Base-by-base conservation (phyloP, 2,797 vertebrate genomes). In the Centropyge bicolor region DNA sequence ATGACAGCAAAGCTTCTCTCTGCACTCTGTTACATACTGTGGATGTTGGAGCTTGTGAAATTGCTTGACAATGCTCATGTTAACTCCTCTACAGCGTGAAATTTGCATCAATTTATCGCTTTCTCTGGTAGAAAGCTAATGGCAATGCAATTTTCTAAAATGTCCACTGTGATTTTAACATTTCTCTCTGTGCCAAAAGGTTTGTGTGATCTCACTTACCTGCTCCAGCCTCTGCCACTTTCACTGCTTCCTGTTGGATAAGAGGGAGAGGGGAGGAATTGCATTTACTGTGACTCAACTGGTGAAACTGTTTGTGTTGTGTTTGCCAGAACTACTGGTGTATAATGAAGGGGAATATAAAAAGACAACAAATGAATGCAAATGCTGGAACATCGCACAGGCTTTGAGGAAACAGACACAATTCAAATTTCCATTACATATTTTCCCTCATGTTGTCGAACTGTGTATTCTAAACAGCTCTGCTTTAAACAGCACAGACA, bases 141-240 rank as follows among this genome's bases (percentile, higher is more conserved):
- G 8, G 46, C 41, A 56, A 70, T 46, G 27, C 17, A 36, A 36
- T 59, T 65, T 63, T 76, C n/a, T 19, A 61, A 61, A 48, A 66
- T 11, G 24, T 60, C 43, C 20, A 67, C 41, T 63, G 19, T 41
- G 60, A 38, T 52, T 71, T 63, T n/a, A 59, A 63, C 40, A 74
- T 61, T 57, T 52, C 17, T 52, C 17, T 74, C 13, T 31, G 16
- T 22, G 48, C 19, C 17, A 43, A 61, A 76, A 45, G 5, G 17
- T 54, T 74, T 1, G 68, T 78, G 4, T 48, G 57, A 78, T 51
- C 51, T 24, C 38, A 63, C 89, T 76, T 69, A 93, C 94, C 92
- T 76, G 64, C 59, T 51, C 4, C 48, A 8, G 65, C 76, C 35
- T 85, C 82, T 24, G 40, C 40, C 16, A 69, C 43, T 11, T 49